Evolutionary conservation across 2,113 vertebrate genomes (phyloP).

Genomic region (Ancistrus triradiatus): DNA sequence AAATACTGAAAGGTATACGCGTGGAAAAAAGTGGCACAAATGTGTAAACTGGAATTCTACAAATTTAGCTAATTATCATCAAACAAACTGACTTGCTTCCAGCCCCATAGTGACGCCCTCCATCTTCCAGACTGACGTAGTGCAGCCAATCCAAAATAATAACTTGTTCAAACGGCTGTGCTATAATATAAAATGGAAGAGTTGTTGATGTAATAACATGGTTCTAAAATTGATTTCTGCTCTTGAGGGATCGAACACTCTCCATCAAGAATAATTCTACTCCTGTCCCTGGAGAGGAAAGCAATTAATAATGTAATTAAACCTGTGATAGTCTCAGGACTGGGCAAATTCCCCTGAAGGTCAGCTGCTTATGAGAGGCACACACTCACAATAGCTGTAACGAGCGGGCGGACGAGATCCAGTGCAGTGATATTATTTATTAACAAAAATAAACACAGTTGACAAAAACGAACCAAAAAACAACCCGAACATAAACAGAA

Average conservation of each 20-base stretch:
- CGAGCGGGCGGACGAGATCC: no score
- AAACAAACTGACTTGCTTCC: slow-evolving; percentile 1
- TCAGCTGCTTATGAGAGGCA: slow-evolving; percentile 14
- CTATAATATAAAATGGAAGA: slow-evolving; percentile 23
- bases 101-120: no score
- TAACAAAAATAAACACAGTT: no score
- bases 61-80: background rate
- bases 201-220: background rate
- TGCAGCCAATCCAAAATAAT: background rate
- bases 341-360: slow-evolving; percentile 13
- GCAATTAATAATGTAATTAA: slow-evolving; percentile 45
- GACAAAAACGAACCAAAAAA: no score
- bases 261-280: slow-evolving; percentile 25
- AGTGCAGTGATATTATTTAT: no score
- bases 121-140: no score
- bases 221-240: slow-evolving; percentile 10
- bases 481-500: no score
- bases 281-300: slow-evolving; percentile 26
- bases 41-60: background rate
- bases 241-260: slow-evolving; percentile 14
- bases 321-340: slow-evolving; percentile 24
- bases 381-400: no score
- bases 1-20: background rate
- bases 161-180: background rate
- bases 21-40: slow-evolving; percentile 1